These are phyloP conservation scores for Antidorcas marsupialis DNA, from an alignment of 2,113 vertebrate genomes.

Conservation along the genomic window DNA sequence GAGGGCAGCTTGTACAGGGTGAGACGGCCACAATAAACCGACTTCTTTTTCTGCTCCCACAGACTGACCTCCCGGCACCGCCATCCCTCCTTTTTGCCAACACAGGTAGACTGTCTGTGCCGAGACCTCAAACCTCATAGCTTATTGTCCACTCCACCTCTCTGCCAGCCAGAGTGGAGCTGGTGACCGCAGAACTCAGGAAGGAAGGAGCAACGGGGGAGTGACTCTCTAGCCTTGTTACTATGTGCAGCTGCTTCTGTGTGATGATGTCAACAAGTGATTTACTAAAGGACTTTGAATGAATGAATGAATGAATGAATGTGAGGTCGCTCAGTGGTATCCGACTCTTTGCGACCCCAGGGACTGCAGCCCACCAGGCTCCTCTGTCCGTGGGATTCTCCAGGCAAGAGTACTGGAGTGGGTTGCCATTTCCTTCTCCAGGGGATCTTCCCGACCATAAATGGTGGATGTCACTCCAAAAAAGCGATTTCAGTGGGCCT, in stretches of 20 bases:
- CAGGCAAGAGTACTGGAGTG: neutral
- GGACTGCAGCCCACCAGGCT: neutral
- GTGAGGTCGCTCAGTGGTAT: too few relatives aligned
- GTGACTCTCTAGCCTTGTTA: neutral
- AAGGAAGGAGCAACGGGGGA: neutral
- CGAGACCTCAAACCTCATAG: neutral
- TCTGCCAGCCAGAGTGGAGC: neutral
- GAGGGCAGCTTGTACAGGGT: neutral
- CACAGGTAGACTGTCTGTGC: neutral
- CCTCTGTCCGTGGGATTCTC: neutral
- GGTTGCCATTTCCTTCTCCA: neutral
- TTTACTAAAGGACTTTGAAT: neutral
- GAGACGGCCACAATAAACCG: neutral
- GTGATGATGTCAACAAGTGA: neutral
- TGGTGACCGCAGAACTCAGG: neutral
- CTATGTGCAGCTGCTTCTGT: neutral
- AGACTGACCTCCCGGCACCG: neutral
- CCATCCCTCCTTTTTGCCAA: neutral
- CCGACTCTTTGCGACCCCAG: too few relatives aligned
- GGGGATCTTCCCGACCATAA: neutral
- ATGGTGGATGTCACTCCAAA: neutral
- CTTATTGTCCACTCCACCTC: neutral
- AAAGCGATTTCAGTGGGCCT: neutral
- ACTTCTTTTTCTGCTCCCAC: neutral
- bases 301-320: too few relatives aligned